Evolutionary conservation across 2,797 vertebrate species (phyloP), one percentile per base, ranked within the genome.

Genomic region (Argentina silus): DNA sequence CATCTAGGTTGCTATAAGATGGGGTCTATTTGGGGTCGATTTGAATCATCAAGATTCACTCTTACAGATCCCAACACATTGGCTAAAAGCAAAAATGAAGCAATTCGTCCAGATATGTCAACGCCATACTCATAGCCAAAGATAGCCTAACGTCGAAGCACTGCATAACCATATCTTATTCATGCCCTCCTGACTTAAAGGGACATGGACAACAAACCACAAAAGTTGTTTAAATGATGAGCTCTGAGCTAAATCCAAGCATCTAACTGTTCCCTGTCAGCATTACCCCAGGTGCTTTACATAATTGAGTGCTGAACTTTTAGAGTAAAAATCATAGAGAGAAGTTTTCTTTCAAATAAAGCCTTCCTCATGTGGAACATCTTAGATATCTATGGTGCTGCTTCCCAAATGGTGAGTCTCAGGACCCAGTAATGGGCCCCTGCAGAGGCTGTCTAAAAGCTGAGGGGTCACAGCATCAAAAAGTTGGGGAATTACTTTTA

Each of bases 81-180:
- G 5, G 15, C 0, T 3, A 11, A 55, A 4, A 4, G 0, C 17
- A n/a, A 47, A 44, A 48, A 43, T 73, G 9, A 51, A 6, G 14
- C 7, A 45, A 55, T 70, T 21, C 21, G 14, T 0, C 27, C 1
- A 42, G 44, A 61, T 7, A 61, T 27, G 14, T 10, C 43, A 55
- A 44, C 36, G n/a, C 7, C 59, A 11, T 80, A 76, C 59, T 69
- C 69, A n/a, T 36, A 9, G 17, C 80, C 77, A 81, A 86, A 82
- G 68, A 89, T 84, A 86, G 74, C 60, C 69, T 10, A 57, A 73
- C 71, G 72, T 59, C 21, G 68, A 78, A 75, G 80, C 63, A 64
- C 71, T 45, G 51, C 14, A 10, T 23, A 77, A 80, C 67, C 51
- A 88, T 91, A 64, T 83, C 83, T 90, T 91, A 92, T 91, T 92